Evolutionary conservation across 2,888 invertebrate genomes (phyloP).

Genomic region (Hemicrepidius hirtus): DNA sequence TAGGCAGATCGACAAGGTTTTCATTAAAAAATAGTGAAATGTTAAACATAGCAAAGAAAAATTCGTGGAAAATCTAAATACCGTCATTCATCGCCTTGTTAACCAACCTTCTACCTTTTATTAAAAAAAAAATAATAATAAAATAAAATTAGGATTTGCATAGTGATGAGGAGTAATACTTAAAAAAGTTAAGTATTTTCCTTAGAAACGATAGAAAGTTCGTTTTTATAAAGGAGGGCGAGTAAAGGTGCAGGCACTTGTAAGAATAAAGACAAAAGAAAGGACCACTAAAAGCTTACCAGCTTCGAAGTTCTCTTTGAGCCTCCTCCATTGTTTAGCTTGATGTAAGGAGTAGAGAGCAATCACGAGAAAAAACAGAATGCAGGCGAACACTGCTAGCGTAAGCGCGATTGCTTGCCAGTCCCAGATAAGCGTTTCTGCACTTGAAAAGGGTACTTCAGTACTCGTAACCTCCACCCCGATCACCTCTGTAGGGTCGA

Average conservation of each 20-base stretch:
- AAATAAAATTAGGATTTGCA: too few relatives aligned
- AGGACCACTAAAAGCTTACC: slow-evolving; percentile 74
- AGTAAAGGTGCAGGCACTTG: slow-evolving; percentile 15
- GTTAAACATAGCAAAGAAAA: too few relatives aligned
- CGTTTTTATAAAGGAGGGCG: neutral
- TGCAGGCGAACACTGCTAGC: slow-evolving; percentile 84
- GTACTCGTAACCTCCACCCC: slow-evolving; percentile 62
- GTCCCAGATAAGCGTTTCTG: slow-evolving; percentile 78
- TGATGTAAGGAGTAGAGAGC: slow-evolving; percentile 85
- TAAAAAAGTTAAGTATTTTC: neutral
- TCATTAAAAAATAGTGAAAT: too few relatives aligned
- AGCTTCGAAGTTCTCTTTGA: slow-evolving; percentile 85
- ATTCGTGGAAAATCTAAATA: too few relatives aligned
- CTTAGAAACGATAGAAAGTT: neutral
- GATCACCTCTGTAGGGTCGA: slow-evolving; percentile 53
- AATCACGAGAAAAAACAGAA: slow-evolving; percentile 86
- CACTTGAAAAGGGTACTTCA: slow-evolving; percentile 71
- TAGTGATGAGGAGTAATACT: too few relatives aligned
- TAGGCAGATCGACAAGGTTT: too few relatives aligned
- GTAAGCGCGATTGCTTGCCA: slow-evolving; percentile 84
- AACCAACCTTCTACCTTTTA: too few relatives aligned
- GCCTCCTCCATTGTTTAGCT: slow-evolving; percentile 85
- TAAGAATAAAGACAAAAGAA: slow-evolving; percentile 28
- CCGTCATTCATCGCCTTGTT: too few relatives aligned
- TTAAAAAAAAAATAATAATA: neutral